Evolutionary conservation across 2,888 invertebrate genomes (phyloP).

Genomic region (Spisula subtruncata): DNA sequence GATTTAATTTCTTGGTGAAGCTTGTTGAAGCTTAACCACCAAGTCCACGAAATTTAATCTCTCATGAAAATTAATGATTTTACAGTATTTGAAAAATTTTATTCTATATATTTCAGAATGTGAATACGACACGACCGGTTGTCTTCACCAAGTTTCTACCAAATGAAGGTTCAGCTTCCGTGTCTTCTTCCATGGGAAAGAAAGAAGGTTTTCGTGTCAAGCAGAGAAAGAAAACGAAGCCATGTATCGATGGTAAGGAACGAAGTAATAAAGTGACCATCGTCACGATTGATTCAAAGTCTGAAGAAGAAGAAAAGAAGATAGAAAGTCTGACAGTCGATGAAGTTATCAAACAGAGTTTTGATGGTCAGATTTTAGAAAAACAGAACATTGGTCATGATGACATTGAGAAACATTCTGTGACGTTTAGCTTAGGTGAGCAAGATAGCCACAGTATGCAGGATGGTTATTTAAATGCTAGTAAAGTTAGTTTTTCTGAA

Average conservation of each 20-base stretch:
- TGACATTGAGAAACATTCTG: constrained; percentile 65
- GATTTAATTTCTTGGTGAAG: too few species aligned
- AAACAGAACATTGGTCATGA: constrained; percentile 62
- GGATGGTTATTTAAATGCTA: constrained; percentile 57
- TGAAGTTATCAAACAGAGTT: constrained; percentile 74
- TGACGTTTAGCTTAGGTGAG: constrained; percentile 59
- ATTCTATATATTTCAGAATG: constrained; percentile 76
- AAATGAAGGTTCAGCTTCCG: constrained; percentile 48
- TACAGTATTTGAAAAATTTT: too few species aligned
- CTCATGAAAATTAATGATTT: too few species aligned
- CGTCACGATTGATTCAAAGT: constrained; percentile 77
- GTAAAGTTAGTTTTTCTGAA: constrained; percentile 72
- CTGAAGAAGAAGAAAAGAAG: constrained; percentile 75
- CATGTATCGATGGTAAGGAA: constrained; percentile 74
- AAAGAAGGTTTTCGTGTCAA: constrained; percentile 78
- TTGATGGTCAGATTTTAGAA: constrained; percentile 50
- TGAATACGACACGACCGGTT: constrained; percentile 82
- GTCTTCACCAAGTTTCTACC: constrained; percentile 77
- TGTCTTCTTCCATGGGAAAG: constrained; percentile 32
- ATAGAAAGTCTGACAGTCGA: constrained; percentile 78
- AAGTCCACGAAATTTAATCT: too few species aligned
- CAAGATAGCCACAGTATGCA: constrained; percentile 40
- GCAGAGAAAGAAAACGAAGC: constrained; percentile 76
- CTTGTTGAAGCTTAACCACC: too few species aligned
- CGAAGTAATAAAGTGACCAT: constrained; percentile 77